Evolutionary conservation across 1,140 invertebrate genomes (phyloP).

Genomic region (Ctenoplectra terminalis): DNA sequence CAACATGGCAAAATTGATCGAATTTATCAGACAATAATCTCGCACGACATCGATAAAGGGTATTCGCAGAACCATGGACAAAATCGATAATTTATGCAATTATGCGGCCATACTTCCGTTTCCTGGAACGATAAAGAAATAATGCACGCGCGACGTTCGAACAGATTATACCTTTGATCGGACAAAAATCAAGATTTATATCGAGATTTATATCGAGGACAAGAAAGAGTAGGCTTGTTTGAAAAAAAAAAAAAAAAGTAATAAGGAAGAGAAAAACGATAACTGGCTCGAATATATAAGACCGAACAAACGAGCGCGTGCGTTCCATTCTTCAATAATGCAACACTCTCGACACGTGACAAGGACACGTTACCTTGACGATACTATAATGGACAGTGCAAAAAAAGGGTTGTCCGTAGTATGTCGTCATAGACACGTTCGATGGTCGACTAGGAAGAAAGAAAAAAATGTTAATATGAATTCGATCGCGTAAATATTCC

Average conservation of each 20-base stretch:
- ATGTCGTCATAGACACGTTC: no score
- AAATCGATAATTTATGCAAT: slow-evolving; percentile 16
- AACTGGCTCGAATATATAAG: neutral
- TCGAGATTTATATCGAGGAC: neutral
- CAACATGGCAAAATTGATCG: slow-evolving; percentile 46
- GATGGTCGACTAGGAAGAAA: no score
- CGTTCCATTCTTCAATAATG: slow-evolving; percentile 44
- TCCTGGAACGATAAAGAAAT: neutral
- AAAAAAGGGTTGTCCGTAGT: no score
- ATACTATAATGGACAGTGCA: neutral
- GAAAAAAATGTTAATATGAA: neutral
- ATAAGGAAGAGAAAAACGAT: neutral
- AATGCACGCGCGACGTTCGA: neutral
- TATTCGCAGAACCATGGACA: slow-evolving; percentile 37
- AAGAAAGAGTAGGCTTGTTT: neutral
- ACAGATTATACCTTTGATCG: no score
- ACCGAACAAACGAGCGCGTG: neutral
- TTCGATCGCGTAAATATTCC: neutral
- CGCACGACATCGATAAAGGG: slow-evolving; percentile 23
- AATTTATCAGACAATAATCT: slow-evolving; percentile 55
- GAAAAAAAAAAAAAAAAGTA: neutral
- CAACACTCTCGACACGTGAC: slow-evolving; percentile 27
- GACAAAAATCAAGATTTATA: neutral
- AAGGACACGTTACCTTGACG: slow-evolving; percentile 41
- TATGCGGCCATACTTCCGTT: neutral